phyloP scores from a whole-genome alignment of 2,797 vertebrate genomes.

The Adrianichthys oophorus region DNA sequence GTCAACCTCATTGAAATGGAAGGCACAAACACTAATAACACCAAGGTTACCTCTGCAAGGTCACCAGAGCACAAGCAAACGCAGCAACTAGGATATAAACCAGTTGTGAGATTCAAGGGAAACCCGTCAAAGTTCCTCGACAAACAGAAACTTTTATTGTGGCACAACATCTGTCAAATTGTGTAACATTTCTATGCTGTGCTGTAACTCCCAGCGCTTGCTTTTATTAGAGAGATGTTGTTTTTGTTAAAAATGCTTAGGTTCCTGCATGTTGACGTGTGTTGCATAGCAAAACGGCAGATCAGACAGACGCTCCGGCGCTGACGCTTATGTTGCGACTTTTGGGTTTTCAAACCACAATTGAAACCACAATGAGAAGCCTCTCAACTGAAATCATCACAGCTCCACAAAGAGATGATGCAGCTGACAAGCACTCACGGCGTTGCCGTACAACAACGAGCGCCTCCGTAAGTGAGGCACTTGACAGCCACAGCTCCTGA shows the following conservation, averaged over 20 bases:
- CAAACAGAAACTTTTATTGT: too few relatives aligned
- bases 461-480: conserved; percentile 46
- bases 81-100: conserved; percentile 6
- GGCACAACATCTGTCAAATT: too few relatives aligned
- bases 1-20: conserved; percentile 60
- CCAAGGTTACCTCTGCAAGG: conserved; percentile 52
- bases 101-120: conserved; percentile 7
- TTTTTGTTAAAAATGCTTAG: conserved; percentile 43
- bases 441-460: conserved; percentile 23
- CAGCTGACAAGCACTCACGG: conserved; percentile 42
- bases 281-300: conserved; percentile 31
- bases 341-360: conserved; percentile 38
- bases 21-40: conserved; percentile 54
- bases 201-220: conserved; percentile 8
- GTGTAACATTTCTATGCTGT: conserved; percentile 24
- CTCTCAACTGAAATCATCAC: conserved; percentile 38
- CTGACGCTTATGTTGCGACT: conserved; percentile 47
- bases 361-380: conserved; percentile 52
- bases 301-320: conserved; percentile 56
- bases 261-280: conserved; percentile 41
- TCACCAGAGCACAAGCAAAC: conserved; percentile 39
- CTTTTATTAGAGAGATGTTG: conserved; percentile 37
- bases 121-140: neutral
- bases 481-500: conserved; percentile 37
- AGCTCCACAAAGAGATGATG: conserved; percentile 42